These are phyloP conservation scores for Manduca sexta DNA, from an alignment of 1,140 invertebrate genomes.

Conservation along the genomic window DNA sequence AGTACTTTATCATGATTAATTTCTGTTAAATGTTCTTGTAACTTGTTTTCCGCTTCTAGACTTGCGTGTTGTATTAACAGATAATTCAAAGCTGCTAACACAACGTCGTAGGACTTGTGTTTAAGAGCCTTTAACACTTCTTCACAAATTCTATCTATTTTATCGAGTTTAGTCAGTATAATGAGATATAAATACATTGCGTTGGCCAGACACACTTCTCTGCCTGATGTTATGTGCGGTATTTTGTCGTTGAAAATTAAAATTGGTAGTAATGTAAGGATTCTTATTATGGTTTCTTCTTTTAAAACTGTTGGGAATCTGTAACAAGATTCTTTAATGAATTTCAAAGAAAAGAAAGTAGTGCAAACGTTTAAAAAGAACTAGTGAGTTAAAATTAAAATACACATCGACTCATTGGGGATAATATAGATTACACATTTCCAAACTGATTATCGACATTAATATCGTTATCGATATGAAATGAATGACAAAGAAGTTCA, in stretches of 20 bases:
- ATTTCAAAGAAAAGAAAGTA: background rate
- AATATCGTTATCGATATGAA: no score
- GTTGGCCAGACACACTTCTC: slow-evolving; percentile 38
- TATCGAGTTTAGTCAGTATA: slow-evolving; percentile 20
- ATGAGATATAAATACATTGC: slow-evolving; percentile 31
- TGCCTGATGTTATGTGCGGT: slow-evolving; percentile 23
- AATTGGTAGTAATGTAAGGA: slow-evolving; percentile 18
- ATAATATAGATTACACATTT: no score
- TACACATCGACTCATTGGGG: no score
- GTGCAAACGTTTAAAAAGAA: no score
- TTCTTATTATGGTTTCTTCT: slow-evolving; percentile 21
- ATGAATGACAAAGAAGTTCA: no score
- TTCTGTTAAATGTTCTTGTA: slow-evolving; percentile 32
- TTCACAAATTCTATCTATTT: slow-evolving; percentile 2
- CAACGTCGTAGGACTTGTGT: slow-evolving; percentile 43
- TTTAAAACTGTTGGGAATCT: slow-evolving; percentile 36
- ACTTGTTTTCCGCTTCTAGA: slow-evolving; percentile 27
- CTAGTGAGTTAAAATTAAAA: no score
- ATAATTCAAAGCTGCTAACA: slow-evolving; percentile 38
- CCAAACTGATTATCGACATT: no score
- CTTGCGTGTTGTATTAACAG: slow-evolving; percentile 31
- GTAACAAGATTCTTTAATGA: slow-evolving; percentile 7
- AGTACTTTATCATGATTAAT: slow-evolving; percentile 10
- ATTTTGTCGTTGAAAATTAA: slow-evolving; percentile 22
- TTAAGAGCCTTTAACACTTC: slow-evolving; percentile 25